Conservation (phyloP, 1,140 invertebrate genomes). For the Druon quercuslanigerum region DNA sequence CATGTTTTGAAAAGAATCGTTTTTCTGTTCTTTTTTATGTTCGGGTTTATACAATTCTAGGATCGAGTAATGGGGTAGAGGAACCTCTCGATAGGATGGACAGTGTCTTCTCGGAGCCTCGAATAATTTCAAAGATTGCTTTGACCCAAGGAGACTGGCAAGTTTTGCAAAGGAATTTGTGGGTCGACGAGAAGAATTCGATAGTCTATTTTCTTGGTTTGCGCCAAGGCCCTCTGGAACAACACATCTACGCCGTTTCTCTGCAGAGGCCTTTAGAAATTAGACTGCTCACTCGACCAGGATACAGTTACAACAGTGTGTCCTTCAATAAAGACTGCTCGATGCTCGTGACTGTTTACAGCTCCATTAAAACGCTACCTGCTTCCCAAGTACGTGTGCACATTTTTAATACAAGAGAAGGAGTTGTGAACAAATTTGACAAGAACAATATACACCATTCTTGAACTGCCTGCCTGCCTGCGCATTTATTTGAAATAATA, state of each 20-base stretch:
- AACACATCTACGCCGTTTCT: constrained; percentile 89
- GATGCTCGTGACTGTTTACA: constrained; percentile 91
- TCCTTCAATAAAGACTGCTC: constrained; percentile 91
- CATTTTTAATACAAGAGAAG: constrained; percentile 7
- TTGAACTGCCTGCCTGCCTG: too few relatives aligned
- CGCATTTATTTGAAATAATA: constrained; percentile 1
- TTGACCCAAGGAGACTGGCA: constrained; percentile 90
- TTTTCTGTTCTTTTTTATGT: constrained; percentile 8
- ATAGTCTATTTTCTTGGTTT: constrained; percentile 90
- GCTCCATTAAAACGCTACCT: constrained; percentile 88
- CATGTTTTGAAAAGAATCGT: neutral
- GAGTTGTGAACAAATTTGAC: too few relatives aligned
- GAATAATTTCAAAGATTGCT: constrained; percentile 80
- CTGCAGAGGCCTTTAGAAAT: constrained; percentile 81
- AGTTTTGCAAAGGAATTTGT: constrained; percentile 85
- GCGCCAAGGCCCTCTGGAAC: constrained; percentile 87
- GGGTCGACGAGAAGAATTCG: constrained; percentile 83
- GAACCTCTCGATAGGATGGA: constrained; percentile 75
- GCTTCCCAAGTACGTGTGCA: constrained; percentile 79
- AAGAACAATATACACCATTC: too few relatives aligned
- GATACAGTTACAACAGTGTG: constrained; percentile 84
- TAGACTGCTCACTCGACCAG: constrained; percentile 83
- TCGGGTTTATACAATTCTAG: constrained; percentile 54
- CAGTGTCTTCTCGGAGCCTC: constrained; percentile 77
- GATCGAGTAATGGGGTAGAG: constrained; percentile 74